phyloP scores from a whole-genome alignment of 1,140 invertebrate genomes.

The Prorops nasuta region DNA sequence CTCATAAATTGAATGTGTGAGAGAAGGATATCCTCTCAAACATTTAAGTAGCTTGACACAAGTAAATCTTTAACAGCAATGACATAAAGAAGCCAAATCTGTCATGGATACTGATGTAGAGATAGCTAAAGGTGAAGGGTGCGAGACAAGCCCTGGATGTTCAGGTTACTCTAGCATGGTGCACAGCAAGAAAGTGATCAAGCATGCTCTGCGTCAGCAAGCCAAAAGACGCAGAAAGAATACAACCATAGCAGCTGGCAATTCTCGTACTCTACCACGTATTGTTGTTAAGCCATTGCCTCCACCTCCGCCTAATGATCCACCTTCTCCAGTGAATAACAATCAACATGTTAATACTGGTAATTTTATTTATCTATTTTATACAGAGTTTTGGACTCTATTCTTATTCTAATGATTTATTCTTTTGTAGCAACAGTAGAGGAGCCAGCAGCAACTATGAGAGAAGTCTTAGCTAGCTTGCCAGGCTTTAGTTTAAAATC shows the following conservation, averaged over 20 bases:
- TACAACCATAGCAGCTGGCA: constrained; percentile 69
- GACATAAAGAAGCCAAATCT: neutral
- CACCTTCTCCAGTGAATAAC: constrained; percentile 37
- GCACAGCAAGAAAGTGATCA: constrained; percentile 64
- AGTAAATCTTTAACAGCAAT: neutral
- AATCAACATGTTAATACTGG: constrained; percentile 41
- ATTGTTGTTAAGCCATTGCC: constrained; percentile 72
- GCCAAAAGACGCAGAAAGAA: constrained; percentile 77
- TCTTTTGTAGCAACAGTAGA: constrained; percentile 35
- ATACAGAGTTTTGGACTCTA: neutral
- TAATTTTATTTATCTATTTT: constrained; percentile 20
- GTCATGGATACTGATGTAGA: constrained; percentile 33
- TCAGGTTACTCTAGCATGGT: constrained; percentile 50
- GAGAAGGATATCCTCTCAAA: no score
- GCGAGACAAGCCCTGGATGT: constrained; percentile 43
- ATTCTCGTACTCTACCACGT: constrained; percentile 64
- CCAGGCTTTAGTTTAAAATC: constrained; percentile 86
- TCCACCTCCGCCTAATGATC: constrained; percentile 56
- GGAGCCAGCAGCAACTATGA: constrained; percentile 68
- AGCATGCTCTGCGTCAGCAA: constrained; percentile 74
- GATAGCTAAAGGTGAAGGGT: constrained; percentile 39
- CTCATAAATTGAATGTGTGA: neutral
- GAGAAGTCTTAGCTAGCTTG: constrained; percentile 83
- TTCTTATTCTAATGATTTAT: constrained; percentile 44
- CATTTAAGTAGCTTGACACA: neutral